Percentiles rank a stretch among this genome's conserved stretches.
phyloP scores from a whole-genome alignment of 2,888 invertebrate species.

The Oligia strigilis region DNA sequence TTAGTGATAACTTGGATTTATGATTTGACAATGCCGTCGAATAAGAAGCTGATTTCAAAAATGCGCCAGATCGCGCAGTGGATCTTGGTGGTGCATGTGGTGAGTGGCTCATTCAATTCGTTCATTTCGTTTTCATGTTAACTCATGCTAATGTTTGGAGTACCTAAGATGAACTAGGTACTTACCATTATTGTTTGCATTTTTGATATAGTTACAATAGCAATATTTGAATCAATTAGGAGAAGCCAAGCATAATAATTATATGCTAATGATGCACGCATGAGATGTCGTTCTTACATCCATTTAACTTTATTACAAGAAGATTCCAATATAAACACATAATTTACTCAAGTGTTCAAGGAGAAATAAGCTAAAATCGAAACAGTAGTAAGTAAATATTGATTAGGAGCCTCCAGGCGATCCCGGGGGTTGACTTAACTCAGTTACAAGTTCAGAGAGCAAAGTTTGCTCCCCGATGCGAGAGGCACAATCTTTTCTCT shows the following conservation, averaged over 20 bases:
- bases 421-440: slow-evolving; percentile 84
- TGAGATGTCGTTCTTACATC: slow-evolving; percentile 26
- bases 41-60: slow-evolving; percentile 87
- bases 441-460: slow-evolving; percentile 87
- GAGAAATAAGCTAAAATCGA: slow-evolving; percentile 68
- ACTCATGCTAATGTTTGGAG: slow-evolving; percentile 33
- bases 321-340: slow-evolving; percentile 24
- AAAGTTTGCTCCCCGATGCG: slow-evolving; percentile 81
- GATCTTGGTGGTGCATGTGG: slow-evolving; percentile 88
- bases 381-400: slow-evolving; percentile 78
- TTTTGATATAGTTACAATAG: slow-evolving; percentile 3
- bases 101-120: slow-evolving; percentile 74
- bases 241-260: slow-evolving; percentile 26
- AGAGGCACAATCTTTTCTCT: slow-evolving; percentile 75
- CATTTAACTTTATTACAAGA: slow-evolving; percentile 31
- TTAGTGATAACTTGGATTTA: slow-evolving; percentile 74
- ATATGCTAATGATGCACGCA: slow-evolving; percentile 46
- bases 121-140: slow-evolving; percentile 43
- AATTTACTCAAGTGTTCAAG: slow-evolving; percentile 52
- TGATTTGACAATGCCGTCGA: slow-evolving; percentile 85
- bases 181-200: background rate
- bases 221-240: slow-evolving; percentile 10
- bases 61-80: slow-evolving; percentile 87
- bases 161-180: slow-evolving; percentile 44
- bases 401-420: slow-evolving; percentile 76